Percentiles rank a stretch among this genome's conserved stretches.
Evolutionary conservation across 2,797 vertebrate genomes (phyloP).

Genomic region (Taenioides sp.): DNA sequence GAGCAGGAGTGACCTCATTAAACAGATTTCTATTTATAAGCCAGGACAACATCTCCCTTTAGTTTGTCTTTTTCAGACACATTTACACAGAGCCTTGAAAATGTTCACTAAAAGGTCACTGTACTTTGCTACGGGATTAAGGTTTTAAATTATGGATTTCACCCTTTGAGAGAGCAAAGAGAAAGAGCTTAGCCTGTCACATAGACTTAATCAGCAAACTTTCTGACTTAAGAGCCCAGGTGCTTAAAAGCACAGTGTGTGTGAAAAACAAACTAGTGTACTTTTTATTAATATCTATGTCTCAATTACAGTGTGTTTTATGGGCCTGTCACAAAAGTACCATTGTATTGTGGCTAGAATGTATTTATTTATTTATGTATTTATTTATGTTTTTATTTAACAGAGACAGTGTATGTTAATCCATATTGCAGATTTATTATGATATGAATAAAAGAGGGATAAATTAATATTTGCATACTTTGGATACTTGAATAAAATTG

Average conservation of each 20-base stretch:
- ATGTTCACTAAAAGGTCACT: conserved; percentile 15
- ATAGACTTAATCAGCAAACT: conserved; percentile 9
- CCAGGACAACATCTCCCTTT: conserved; percentile 7
- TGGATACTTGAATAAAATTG: background rate
- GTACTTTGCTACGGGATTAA: conserved; percentile 5
- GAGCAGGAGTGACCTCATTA: conserved; percentile 11
- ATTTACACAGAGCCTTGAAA: conserved; percentile 10
- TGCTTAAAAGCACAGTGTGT: background rate
- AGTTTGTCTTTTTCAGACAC: conserved; percentile 30
- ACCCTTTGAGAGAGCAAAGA: conserved; percentile 8
- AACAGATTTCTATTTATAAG: conserved; percentile 14
- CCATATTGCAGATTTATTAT: background rate
- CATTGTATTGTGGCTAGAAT: background rate
- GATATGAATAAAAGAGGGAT: background rate
- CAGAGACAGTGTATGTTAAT: no score
- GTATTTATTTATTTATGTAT: no score
- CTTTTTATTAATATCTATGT: background rate
- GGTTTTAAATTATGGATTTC: conserved; percentile 16
- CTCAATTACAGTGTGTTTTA: background rate
- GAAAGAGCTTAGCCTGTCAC: conserved; percentile 7
- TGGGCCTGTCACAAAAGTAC: background rate
- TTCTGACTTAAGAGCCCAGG: conserved; percentile 7
- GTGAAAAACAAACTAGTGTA: background rate
- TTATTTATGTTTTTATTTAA: no score
- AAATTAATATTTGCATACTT: background rate